phyloP scores from a whole-genome alignment of 2,888 invertebrate genomes.

The Gasteruption jaculator region DNA sequence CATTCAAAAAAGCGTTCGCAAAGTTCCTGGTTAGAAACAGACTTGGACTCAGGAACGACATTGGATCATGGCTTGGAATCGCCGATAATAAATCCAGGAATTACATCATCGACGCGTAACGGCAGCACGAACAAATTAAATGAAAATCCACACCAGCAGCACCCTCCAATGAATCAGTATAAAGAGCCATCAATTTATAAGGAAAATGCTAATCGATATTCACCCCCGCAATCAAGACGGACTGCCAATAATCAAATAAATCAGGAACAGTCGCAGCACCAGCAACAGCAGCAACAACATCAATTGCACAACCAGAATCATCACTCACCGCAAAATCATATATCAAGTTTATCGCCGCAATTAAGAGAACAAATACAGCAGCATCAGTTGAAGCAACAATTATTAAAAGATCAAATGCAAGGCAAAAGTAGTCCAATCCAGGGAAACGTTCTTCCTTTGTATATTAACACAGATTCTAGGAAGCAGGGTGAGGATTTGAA shows the following conservation, averaged over 20 bases:
- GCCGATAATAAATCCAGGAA: conserved; percentile 36
- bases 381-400: conserved; percentile 43
- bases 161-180: conserved; percentile 25
- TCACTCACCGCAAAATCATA: conserved; percentile 38
- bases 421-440: conserved; percentile 38
- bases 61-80: conserved; percentile 65
- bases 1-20: conserved; percentile 59
- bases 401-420: conserved; percentile 44
- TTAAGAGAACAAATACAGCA: conserved; percentile 44
- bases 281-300: conserved; percentile 25
- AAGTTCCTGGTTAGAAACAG: conserved; percentile 84
- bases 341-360: conserved; percentile 38
- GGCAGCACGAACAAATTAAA: conserved; percentile 20
- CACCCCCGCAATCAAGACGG: conserved; percentile 36
- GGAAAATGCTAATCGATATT: conserved; percentile 34
- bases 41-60: conserved; percentile 77
- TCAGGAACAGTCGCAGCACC: conserved; percentile 20
- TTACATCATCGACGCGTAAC: conserved; percentile 34
- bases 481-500: conserved; percentile 32
- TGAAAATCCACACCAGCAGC: conserved; percentile 28
- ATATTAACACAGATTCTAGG: conserved; percentile 64
- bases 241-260: background rate
- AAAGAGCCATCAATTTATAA: conserved; percentile 29
- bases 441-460: conserved; percentile 56
- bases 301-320: conserved; percentile 19